Percentiles rank a stretch among this genome's conserved stretches.
Conservation (phyloP, 2,888 invertebrate genomes). For the Trichopoda pennipes region DNA sequence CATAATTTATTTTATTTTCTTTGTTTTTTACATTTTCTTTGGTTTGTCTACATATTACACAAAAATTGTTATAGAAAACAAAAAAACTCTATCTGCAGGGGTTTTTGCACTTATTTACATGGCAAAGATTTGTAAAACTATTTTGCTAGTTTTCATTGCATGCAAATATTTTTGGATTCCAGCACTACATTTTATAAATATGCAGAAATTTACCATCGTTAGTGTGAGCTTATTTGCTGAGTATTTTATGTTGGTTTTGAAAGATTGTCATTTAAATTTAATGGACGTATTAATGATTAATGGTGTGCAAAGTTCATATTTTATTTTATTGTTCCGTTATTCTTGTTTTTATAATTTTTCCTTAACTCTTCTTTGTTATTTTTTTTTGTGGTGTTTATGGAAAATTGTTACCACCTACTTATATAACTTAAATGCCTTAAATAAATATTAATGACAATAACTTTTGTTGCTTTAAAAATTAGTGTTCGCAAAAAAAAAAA, state of each 20-base stretch:
- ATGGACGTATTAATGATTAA: not conserved
- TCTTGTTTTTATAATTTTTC: too few relatives aligned
- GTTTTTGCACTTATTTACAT: slow-evolving; percentile 12
- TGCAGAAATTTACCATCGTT: not conserved
- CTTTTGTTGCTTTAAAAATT: too few relatives aligned
- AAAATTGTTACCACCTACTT: too few relatives aligned
- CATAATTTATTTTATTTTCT: slow-evolving; percentile 70
- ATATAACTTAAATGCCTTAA: too few relatives aligned
- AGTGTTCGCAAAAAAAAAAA: too few relatives aligned
- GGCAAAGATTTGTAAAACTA: slow-evolving; percentile 21
- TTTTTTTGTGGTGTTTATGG: too few relatives aligned
- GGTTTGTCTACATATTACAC: not conserved
- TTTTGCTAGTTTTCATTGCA: slow-evolving; percentile 11
- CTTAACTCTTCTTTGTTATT: too few relatives aligned
- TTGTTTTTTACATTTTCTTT: slow-evolving; percentile 13
- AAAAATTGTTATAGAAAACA: slow-evolving; percentile 9
- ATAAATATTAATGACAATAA: too few relatives aligned
- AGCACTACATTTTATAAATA: not conserved
- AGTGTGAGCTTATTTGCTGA: not conserved
- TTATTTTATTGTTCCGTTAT: too few relatives aligned
- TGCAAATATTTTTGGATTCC: slow-evolving; percentile 32
- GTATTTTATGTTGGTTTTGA: not conserved
- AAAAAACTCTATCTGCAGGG: not conserved
- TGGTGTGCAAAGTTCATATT: not conserved
- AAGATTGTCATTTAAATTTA: not conserved